These are phyloP conservation scores for Catharus ustulatus DNA, from an alignment of 2,797 vertebrate genomes.

Conservation along the genomic window DNA sequence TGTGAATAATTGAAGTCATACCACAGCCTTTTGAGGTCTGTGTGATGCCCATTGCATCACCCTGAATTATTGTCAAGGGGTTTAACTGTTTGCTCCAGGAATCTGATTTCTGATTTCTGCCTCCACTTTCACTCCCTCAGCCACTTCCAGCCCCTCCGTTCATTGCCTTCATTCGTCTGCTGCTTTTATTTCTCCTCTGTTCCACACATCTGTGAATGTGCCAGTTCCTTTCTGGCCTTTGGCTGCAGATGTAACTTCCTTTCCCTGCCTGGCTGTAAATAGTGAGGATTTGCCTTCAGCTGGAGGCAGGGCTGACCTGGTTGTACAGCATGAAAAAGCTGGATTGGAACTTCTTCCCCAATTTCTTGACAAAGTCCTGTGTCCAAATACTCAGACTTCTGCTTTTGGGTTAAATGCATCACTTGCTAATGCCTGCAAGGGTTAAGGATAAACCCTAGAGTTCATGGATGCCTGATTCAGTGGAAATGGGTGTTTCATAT, in stretches of 20 bases:
- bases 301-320: neutral
- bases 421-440: neutral
- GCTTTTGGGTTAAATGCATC: neutral
- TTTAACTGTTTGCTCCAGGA: neutral
- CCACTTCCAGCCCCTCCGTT: neutral
- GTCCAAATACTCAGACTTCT: neutral
- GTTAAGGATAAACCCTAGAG: neutral
- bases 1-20: neutral
- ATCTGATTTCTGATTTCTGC: neutral
- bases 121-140: neutral
- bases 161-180: neutral
- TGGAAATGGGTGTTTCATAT: neutral
- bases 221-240: slow-evolving; percentile 11
- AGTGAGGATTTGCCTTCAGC: neutral
- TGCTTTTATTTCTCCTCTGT: neutral
- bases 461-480: neutral
- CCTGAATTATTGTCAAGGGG: neutral
- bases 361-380: neutral
- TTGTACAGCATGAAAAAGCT: neutral
- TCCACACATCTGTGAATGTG: neutral
- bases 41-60: neutral
- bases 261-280: neutral
- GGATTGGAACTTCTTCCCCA: neutral
- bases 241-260: slow-evolving; percentile 19
- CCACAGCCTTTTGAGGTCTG: neutral